phyloP scores from a whole-genome alignment of 2,888 invertebrate species.

The Ochropleura leucogaster region DNA sequence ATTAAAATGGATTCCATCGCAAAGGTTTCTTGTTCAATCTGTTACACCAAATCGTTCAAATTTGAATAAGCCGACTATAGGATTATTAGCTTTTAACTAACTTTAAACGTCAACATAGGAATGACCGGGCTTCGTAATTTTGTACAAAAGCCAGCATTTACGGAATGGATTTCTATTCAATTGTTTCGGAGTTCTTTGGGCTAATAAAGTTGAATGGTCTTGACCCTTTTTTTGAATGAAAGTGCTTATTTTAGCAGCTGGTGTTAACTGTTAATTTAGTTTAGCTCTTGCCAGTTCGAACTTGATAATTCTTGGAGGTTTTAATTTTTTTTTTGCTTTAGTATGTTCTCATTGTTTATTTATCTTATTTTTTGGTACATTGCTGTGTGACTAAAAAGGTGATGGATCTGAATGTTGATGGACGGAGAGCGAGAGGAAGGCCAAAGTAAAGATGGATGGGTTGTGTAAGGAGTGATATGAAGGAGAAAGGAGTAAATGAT shows the following conservation, averaged over 20 bases:
- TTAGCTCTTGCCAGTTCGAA: slow-evolving; percentile 11
- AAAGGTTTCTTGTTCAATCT: slow-evolving; percentile 75
- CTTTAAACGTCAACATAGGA: slow-evolving; percentile 36
- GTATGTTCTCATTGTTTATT: too few species aligned
- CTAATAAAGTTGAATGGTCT: slow-evolving; percentile 29
- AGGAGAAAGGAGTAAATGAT: too few species aligned
- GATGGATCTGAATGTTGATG: too few species aligned
- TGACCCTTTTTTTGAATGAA: slow-evolving; percentile 52
- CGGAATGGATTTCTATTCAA: slow-evolving; percentile 29
- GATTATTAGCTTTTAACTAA: slow-evolving; percentile 51
- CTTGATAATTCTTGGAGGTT: too few species aligned
- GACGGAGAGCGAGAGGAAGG: too few species aligned
- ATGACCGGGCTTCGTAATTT: slow-evolving; percentile 15
- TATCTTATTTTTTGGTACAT: too few species aligned
- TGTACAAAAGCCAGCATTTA: slow-evolving; percentile 10
- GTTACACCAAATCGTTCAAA: slow-evolving; percentile 63
- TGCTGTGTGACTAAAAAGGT: too few species aligned
- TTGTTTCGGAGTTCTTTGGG: slow-evolving; percentile 24
- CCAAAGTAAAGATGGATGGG: too few species aligned
- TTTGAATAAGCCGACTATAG: slow-evolving; percentile 56
- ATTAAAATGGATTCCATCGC: slow-evolving; percentile 77
- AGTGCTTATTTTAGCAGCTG: slow-evolving; percentile 53
- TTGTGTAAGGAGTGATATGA: too few species aligned
- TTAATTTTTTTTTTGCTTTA: too few species aligned
- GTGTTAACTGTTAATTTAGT: slow-evolving; percentile 42